Evolutionary conservation across 2,113 vertebrate genomes (phyloP).

Genomic region (Cyphomyrus plagiostoma): DNA sequence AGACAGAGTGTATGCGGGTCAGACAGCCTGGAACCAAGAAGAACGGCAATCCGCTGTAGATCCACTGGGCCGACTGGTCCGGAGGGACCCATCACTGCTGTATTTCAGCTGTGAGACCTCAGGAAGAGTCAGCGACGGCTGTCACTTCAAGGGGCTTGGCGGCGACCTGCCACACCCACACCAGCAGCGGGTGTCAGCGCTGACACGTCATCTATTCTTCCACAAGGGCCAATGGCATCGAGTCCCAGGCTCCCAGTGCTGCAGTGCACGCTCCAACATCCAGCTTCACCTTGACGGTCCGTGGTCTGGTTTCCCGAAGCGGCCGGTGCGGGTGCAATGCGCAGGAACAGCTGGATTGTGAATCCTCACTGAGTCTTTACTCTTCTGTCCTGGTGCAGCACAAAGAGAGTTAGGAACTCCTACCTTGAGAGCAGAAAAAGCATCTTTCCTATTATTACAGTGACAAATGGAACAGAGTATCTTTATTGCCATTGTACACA

Average conservation of each 20-base stretch:
- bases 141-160: constrained; percentile 11
- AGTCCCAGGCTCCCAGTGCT: not conserved
- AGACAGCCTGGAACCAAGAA: not conserved
- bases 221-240: not conserved
- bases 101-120: not conserved
- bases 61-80: constrained; percentile 18
- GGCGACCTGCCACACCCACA: constrained; percentile 1
- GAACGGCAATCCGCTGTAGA: constrained; percentile 8
- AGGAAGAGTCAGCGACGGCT: not conserved
- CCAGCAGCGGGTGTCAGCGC: not conserved
- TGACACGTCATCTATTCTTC: constrained; percentile 13
- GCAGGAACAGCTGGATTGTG: not conserved
- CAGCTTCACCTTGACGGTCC: not conserved
- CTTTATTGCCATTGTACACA: not conserved
- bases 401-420: not conserved
- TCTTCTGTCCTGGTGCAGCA: not conserved
- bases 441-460: not conserved
- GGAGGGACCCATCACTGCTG: not conserved
- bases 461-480: not conserved
- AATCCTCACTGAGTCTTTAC: not conserved
- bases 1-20: not conserved
- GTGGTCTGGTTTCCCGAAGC: not conserved
- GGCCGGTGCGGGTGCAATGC: not conserved
- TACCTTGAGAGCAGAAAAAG: not conserved
- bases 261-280: not conserved